Evolutionary conservation across 2,888 invertebrate species (phyloP), one percentile per base, ranked within the genome.

Genomic region (Cosmia pyralina): DNA sequence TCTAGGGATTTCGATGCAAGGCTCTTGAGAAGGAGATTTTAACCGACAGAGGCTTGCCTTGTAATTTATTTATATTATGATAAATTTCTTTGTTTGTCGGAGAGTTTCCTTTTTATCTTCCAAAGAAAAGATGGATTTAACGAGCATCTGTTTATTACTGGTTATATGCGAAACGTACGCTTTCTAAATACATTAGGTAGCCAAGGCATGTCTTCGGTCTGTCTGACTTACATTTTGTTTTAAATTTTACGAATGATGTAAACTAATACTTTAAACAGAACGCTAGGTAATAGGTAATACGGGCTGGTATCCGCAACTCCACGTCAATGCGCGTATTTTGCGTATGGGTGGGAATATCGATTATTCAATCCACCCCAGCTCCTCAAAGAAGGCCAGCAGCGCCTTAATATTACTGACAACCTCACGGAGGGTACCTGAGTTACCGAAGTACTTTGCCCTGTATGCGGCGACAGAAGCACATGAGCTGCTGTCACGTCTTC

Each of bases 71-170:
- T 57, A 68, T 57, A 8, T 44, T 68, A 77, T 77, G 77, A 19
- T 77, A 77, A n/a, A 77, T 58, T 55, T 28, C 34, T 73, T 73
- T 77, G 69, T 73, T 77, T 50, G 15, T 50, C 34, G 41, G 50
- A 55, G 15, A 10, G 34, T 48, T 74, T 41, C 41, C n/a, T 67
- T 11, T 44, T 57, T 77, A 50, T 19, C 34, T 50, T 19, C 8
- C 46, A 50, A 68, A 22, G 6, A 10, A 48, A 50, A 58, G 2
- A 10, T 13, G 6, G 44, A 6, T 68, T 68, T 76, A 13, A 8
- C 6, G 22, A 10, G 4, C 38, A 17, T 22, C 2, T 50, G 6
- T 1, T 28, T 28, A 28, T 28, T 28, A 28, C 2, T 28, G 28
- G 59, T 34, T 74, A 19, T 15, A 74, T 34, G 44, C 34, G 60